Evolutionary conservation across 2,888 invertebrate genomes (phyloP).

Genomic region (Mechanitis mazaeus): DNA sequence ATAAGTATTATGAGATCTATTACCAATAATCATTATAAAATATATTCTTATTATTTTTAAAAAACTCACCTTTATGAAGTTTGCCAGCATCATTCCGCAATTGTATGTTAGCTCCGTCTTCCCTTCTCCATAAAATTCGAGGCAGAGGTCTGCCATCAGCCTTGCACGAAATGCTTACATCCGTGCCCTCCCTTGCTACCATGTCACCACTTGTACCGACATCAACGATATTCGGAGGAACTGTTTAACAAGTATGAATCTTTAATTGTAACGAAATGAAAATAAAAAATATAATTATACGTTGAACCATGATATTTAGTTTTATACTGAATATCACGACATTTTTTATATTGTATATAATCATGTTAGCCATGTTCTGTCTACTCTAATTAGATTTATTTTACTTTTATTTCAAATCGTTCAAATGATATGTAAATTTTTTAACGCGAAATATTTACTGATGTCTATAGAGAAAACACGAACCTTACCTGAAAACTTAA

Average conservation of each 20-base stretch:
- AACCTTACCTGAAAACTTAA: too few species aligned
- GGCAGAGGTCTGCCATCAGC: slow-evolving; percentile 85
- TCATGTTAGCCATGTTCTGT: too few species aligned
- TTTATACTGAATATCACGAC: too few species aligned
- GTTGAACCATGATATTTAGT: too few species aligned
- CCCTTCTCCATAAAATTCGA: slow-evolving; percentile 78
- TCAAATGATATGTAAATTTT: too few species aligned
- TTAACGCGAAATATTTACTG: too few species aligned
- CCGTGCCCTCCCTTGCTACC: slow-evolving; percentile 83
- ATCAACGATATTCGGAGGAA: slow-evolving; percentile 87
- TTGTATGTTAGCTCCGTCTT: slow-evolving; percentile 77
- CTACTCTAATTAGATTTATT: too few species aligned
- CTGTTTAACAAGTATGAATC: slow-evolving; percentile 60
- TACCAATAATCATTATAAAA: too few species aligned
- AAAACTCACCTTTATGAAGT: slow-evolving; percentile 56
- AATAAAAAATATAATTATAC: too few species aligned
- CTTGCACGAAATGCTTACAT: slow-evolving; percentile 83
- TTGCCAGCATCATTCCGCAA: slow-evolving; percentile 67
- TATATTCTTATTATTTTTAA: not conserved
- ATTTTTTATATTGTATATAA: too few species aligned
- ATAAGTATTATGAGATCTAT: not conserved
- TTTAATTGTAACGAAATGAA: not conserved
- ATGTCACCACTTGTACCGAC: slow-evolving; percentile 86
- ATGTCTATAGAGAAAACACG: too few species aligned
- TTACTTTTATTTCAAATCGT: too few species aligned